Base-by-base conservation (phyloP, 2,113 vertebrate species). In the Triplophysa rosa region DNA sequence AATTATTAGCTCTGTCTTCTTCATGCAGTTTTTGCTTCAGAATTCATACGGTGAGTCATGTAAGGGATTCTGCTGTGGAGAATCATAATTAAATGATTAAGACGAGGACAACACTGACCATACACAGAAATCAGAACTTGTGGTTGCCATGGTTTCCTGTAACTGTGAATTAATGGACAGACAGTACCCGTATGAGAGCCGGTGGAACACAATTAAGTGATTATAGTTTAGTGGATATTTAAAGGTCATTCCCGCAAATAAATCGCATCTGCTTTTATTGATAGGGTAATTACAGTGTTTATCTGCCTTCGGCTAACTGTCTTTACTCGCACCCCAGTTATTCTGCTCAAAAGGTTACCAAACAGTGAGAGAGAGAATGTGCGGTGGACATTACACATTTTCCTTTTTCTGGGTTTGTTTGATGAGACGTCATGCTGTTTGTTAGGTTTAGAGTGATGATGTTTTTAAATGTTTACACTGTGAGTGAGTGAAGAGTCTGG, bases 231-330 rank as follows among this genome's bases (percentile, higher is more conserved):
- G 23, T 56, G n/a, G 17, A 23, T 59, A 75, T 67, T 4, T 84
- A 63, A 81, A 69, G 63, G 61, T 81, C 58, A 33, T 77, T 82
- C 74, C 80, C 14, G 24, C 21, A 76, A 33, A 37, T 75, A n/a
- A 66, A 63, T 69, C 49, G 49, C 59, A 52, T 65, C 10, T 54
- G 33, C 23, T 29, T 45, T 52, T 29, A n/a, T 29, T 37, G 56
- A 78, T n/a, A 37, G 33, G 73, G 59, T 82, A 85, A 80, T 80
- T 12, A 33, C 3, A 13, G 72, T 40, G 37, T 75, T 47, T 52
- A 49, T 67, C 79, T 67, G 21, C 56, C 61, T 58, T 29, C n/a
- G 23, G 65, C 29, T 54, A 73, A 13, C 71, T 24, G 56, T 62
- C 70, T 45, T 61, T 73, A 62, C 19, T 21, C 54, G 8, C 16